Evolutionary conservation across 2,113 vertebrate species (phyloP).

Genomic region (Acrocephalus arundinaceus): DNA sequence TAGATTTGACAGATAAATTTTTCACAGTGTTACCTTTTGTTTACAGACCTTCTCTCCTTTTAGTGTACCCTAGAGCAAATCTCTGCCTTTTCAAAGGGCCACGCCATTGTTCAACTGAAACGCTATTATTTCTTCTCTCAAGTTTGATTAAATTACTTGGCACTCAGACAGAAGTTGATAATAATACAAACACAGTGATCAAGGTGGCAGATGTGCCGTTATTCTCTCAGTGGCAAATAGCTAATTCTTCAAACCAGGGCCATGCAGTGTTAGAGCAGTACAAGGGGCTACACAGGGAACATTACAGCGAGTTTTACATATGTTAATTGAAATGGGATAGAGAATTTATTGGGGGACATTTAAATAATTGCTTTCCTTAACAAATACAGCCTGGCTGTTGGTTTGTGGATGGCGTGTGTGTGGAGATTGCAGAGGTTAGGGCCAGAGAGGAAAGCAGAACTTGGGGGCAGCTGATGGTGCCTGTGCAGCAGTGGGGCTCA

Average conservation of each 20-base stretch:
- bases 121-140: conserved; percentile 54
- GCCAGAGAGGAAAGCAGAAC: not conserved
- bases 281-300: not conserved
- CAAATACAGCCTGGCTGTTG: not conserved
- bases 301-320: not conserved
- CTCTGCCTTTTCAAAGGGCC: conserved; percentile 53
- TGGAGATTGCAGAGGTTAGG: not conserved
- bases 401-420: not conserved
- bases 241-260: not conserved
- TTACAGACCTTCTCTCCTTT: conserved; percentile 46
- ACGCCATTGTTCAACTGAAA: conserved; percentile 45
- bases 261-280: not conserved
- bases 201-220: conserved; percentile 61
- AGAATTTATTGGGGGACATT: not conserved
- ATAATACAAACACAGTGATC: conserved; percentile 30
- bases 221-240: conserved; percentile 18
- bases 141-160: conserved; percentile 59
- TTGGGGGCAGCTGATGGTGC: not conserved
- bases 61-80: conserved; percentile 52
- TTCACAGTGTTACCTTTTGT: conserved; percentile 49
- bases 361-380: not conserved
- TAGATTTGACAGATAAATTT: conserved; percentile 50
- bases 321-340: conserved; percentile 6
- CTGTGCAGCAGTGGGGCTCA: not conserved
- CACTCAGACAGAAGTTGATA: conserved; percentile 36